Conservation (phyloP, 2,797 vertebrate species). For the Anas georgica region DNA sequence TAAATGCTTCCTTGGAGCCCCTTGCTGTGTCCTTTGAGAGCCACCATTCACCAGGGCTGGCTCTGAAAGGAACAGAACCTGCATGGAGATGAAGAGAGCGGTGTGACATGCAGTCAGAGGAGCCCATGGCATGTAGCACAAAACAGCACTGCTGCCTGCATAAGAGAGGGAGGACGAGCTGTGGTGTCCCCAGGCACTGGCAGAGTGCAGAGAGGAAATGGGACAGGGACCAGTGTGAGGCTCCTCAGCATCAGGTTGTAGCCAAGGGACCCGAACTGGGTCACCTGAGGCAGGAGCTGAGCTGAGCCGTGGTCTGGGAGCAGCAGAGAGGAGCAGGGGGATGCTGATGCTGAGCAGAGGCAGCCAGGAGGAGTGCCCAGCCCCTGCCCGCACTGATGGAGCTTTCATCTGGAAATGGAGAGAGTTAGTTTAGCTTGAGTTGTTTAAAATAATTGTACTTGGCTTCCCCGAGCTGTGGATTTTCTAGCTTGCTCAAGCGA, state of each 20-base stretch:
- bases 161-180: neutral
- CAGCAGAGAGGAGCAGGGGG: neutral
- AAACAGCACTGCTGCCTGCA: neutral
- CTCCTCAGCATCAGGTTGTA: neutral
- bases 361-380: rapidly evolving
- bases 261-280: neutral
- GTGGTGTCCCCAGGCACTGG: neutral
- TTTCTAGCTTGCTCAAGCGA: constrained; percentile 27
- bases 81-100: neutral
- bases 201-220: neutral
- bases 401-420: neutral
- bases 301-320: neutral
- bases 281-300: neutral
- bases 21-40: neutral
- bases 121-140: neutral
- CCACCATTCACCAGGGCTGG: neutral
- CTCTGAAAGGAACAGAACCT: neutral
- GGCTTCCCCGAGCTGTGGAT: constrained; percentile 24
- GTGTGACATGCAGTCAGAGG: rapidly evolving
- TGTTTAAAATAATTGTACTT: constrained; percentile 62
- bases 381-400: neutral
- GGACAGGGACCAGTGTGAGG: neutral
- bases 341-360: neutral
- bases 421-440: constrained; percentile 53
- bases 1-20: neutral